These are phyloP conservation scores for Zelostemma sp. DNA, from an alignment of 1,140 invertebrate species.

Conservation along the genomic window DNA sequence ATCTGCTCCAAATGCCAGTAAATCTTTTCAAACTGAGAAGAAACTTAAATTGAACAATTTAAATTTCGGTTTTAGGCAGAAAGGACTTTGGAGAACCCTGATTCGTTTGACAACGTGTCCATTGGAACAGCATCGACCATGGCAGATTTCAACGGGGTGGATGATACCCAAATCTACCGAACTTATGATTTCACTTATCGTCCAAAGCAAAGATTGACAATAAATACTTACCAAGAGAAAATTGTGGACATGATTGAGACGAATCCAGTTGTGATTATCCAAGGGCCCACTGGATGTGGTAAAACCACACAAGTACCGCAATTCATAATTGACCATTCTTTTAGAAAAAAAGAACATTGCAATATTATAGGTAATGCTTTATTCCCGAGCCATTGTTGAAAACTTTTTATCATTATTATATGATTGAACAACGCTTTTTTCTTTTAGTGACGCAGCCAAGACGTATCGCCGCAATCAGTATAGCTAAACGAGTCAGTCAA, in stretches of 20 bases:
- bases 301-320: slow-evolving; percentile 91
- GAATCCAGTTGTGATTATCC: slow-evolving; percentile 83
- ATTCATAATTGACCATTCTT: slow-evolving; percentile 85
- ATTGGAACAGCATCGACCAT: background rate
- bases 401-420: too few relatives aligned
- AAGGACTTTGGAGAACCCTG: too few relatives aligned
- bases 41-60: too few relatives aligned
- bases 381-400: too few relatives aligned
- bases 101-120: background rate
- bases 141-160: background rate
- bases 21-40: too few relatives aligned
- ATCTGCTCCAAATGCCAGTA: too few relatives aligned
- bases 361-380: slow-evolving; percentile 77
- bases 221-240: background rate
- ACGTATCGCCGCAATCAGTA: slow-evolving; percentile 86
- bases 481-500: slow-evolving; percentile 82
- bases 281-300: slow-evolving; percentile 88
- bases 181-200: background rate
- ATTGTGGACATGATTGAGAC: slow-evolving; percentile 69
- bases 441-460: slow-evolving; percentile 85
- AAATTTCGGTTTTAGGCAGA: too few relatives aligned
- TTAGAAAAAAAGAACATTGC: slow-evolving; percentile 73
- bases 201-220: background rate
- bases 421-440: too few relatives aligned
- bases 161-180: background rate